Percentiles rank a stretch among this genome's conserved stretches.
These are phyloP conservation scores for Aphidius gifuensis DNA, from an alignment of 1,140 invertebrate species.

Conservation along the genomic window DNA sequence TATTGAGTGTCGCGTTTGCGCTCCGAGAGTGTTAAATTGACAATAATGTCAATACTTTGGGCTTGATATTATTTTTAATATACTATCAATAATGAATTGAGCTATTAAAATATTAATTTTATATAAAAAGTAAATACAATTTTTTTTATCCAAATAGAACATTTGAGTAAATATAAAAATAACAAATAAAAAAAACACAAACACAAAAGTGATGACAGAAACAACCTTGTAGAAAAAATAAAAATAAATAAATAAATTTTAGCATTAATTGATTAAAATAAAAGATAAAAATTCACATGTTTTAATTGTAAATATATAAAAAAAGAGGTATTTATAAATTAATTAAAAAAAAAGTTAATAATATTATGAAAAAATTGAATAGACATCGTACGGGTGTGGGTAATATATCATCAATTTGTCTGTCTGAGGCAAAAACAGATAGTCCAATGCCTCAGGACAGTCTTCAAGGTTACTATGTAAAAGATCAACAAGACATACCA, in stretches of 20 bases:
- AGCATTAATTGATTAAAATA: conserved; percentile 18
- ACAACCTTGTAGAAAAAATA: neutral
- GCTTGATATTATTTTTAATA: conserved; percentile 14
- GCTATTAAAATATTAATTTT: conserved; percentile 20
- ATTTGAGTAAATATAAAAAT: conserved; percentile 21
- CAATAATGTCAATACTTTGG: conserved; percentile 41
- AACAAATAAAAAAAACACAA: conserved; percentile 29
- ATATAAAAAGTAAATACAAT: neutral
- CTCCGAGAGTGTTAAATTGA: conserved; percentile 31
- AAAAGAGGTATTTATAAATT: neutral
- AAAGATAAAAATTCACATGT: neutral
- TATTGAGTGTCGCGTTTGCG: conserved; percentile 32
- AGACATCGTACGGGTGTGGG: conserved; percentile 46
- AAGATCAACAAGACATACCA: conserved; percentile 53
- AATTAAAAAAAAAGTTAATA: neutral
- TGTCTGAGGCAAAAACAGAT: conserved; percentile 40
- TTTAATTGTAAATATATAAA: conserved; percentile 17
- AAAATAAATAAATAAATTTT: neutral
- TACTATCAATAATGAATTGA: conserved; percentile 31
- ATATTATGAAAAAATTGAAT: conserved; percentile 49
- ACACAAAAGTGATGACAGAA: neutral
- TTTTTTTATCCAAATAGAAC: neutral
- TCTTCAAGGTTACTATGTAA: conserved; percentile 45
- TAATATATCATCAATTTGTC: conserved; percentile 46
- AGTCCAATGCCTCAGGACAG: conserved; percentile 37